Evolutionary conservation across 2,113 vertebrate species (phyloP), one percentile per base, ranked within the genome.

Genomic region (Ursus arctos): DNA sequence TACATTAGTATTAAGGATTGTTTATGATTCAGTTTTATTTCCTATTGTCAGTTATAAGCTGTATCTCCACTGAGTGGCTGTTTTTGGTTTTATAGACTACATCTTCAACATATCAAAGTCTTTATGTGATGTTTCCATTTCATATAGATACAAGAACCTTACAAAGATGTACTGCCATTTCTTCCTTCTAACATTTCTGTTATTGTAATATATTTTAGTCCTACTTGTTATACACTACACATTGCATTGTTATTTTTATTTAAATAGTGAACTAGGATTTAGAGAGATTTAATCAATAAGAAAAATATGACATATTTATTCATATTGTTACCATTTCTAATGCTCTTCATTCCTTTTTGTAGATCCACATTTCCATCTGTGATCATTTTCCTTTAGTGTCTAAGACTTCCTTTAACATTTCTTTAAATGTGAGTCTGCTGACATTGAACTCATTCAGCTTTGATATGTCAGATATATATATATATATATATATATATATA

Each of bases 391-490:
- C n/a, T 74, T 59, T 65, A 53, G 43, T 43, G 26, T 89, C 0
- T 43, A 94, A 83, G 26, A 4, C 55, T 83, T 88, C 55, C 65
- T 89, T 94, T 74, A 89, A 63, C n/a, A 74, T 82, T 72, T 74
- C 65, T 74, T 94, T 88, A 82, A 82, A 53, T 65, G 55, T 94
- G n/a, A 74, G 26, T 63, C 65, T 74, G 7, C 43, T 82, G 65
- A 5, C 18, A 7, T 89, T 94, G n/a, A 74, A 82, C 7, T 89
- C 85, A 74, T 82, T 83, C 43, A 63, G 55, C 61, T 89, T 74
- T 89, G 61, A 61, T 88, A 83, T 74, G 43, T 53, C 14, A 74
- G 55, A 89, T 51, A 83, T 72, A 74, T 26, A n/a, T n/a, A n/a
- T n/a, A n/a, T n/a, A n/a, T n/a, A n/a, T n/a, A n/a, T n/a, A n/a